Percentiles rank a stretch among this genome's conserved stretches.
phyloP scores from a whole-genome alignment of 2,888 invertebrate genomes.

The Ormyrus thymus region DNA sequence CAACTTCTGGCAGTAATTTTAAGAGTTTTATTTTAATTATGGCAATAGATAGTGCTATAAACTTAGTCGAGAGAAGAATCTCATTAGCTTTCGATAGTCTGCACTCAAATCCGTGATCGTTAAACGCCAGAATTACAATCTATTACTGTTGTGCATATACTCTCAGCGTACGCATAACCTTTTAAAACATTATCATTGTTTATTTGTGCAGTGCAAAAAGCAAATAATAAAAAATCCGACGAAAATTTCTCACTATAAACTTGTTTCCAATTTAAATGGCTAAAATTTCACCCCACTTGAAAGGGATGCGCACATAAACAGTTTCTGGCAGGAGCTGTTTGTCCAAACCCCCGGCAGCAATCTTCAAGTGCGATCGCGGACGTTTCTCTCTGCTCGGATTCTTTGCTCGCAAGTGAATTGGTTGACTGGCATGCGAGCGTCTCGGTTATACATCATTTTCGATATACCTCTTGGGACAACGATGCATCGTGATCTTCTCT shows the following conservation, averaged over 20 bases:
- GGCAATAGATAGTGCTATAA: background rate
- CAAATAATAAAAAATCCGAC: too few species aligned
- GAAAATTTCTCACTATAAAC: too few species aligned
- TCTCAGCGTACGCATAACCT: too few species aligned
- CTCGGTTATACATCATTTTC: slow-evolving; percentile 12
- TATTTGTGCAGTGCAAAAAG: too few species aligned
- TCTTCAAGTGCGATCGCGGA: too few species aligned
- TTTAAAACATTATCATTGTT: too few species aligned
- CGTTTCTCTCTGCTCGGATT: too few species aligned
- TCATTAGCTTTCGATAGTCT: background rate
- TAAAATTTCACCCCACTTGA: too few species aligned
- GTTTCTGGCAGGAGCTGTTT: too few species aligned
- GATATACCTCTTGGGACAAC: slow-evolving; percentile 21
- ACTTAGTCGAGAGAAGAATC: background rate
- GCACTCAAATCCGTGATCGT: background rate
- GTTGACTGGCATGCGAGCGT: slow-evolving; percentile 13
- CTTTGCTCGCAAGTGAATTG: slow-evolving; percentile 16
- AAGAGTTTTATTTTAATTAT: slow-evolving; percentile 35
- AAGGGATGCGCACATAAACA: too few species aligned
- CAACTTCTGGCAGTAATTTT: slow-evolving; percentile 22
- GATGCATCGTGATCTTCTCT: background rate
- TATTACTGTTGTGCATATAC: background rate
- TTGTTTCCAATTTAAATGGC: too few species aligned
- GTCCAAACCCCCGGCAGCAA: too few species aligned
- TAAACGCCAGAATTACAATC: slow-evolving; percentile 1